phyloP scores from a whole-genome alignment of 2,888 invertebrate genomes.

The Philonicus albiceps region DNA sequence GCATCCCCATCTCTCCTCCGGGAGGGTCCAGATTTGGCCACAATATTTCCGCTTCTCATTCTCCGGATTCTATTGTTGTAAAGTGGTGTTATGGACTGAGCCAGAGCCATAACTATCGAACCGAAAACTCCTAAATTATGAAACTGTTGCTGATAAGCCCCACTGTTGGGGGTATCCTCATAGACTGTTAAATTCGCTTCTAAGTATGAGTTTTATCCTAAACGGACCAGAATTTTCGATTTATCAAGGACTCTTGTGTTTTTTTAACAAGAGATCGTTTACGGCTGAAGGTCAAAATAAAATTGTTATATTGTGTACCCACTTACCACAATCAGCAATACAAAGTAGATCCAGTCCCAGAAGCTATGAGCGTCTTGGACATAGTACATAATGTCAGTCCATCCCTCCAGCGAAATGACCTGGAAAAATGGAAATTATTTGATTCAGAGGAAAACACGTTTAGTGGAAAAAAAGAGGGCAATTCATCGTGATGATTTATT shows the following conservation, averaged over 20 bases:
- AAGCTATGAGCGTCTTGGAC: constrained; percentile 99
- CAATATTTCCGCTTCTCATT: background rate
- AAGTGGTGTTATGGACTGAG: background rate
- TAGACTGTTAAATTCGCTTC: background rate
- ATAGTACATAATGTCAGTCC: constrained; percentile 99
- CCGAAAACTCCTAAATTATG: background rate
- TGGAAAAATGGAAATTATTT: constrained; percentile 61
- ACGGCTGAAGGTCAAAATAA: background rate
- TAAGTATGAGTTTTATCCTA: background rate
- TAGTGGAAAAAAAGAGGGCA: background rate
- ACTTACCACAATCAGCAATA: constrained; percentile 96
- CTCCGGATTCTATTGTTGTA: background rate
- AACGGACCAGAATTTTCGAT: background rate
- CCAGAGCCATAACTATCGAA: background rate
- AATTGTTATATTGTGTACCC: background rate
- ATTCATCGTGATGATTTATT: background rate
- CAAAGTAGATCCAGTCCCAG: constrained; percentile 99
- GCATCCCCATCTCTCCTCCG: background rate
- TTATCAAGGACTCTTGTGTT: background rate
- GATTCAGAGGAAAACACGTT: background rate
- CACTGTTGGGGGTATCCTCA: background rate
- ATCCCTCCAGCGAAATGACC: constrained; percentile 99
- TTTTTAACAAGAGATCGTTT: background rate
- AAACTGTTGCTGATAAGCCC: constrained; percentile 2
- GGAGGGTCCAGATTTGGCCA: background rate